Evolutionary conservation across 2,888 invertebrate genomes (phyloP), one percentile per base, ranked within the genome.

Genomic region (Protodeltote pygarga): DNA sequence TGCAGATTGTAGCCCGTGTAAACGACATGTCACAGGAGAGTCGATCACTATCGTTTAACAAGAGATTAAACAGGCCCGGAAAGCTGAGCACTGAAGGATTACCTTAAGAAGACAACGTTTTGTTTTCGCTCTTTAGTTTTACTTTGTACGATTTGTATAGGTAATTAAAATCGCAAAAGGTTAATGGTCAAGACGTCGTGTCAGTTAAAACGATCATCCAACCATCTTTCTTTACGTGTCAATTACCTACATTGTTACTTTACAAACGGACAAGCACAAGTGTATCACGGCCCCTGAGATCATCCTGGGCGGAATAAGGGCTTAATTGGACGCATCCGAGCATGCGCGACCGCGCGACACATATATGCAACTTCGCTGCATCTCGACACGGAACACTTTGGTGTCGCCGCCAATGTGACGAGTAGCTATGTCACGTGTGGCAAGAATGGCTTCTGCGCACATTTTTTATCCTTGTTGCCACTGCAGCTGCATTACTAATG

Each of bases 321-420:
- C 52, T 51, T 77, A 79, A 79, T 77, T 75, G 73, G 65, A 68
- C 55, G 55, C 70, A 71, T 79, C 77, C 74, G 63, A 66, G 74
- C 65, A 67, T 63, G 68, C 51, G 71, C 57, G 60, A 42, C 64
- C 61, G 53, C 29, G 51, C 63, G 60, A 63, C 72, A 68, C 63
- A 71, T 71, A 52, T 71, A 57, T 47, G 46, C 60, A 47, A 31
- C 57, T 54, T 53, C 54, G 61, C 63, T n/a, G n/a, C n/a, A n/a
- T n/a, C n/a, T n/a, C n/a, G 55, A 72, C 68, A 63, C 70, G 71
- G 73, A 69, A 61, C 70, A 57, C 68, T 70, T 75, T 72, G 62
- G 62, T 42, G 28, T 41, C 25, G 38, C 51, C 60, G 46, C 38
- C 3, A n/a, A 11, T 8, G 11, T 13, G 45, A 49, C 21, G 27